A percentile compares a stretch with the other conserved stretches of the same genome.
These are phyloP conservation scores for Peromyscus aztecus DNA, from an alignment of 2,797 vertebrate genomes.

Conservation along the genomic window DNA sequence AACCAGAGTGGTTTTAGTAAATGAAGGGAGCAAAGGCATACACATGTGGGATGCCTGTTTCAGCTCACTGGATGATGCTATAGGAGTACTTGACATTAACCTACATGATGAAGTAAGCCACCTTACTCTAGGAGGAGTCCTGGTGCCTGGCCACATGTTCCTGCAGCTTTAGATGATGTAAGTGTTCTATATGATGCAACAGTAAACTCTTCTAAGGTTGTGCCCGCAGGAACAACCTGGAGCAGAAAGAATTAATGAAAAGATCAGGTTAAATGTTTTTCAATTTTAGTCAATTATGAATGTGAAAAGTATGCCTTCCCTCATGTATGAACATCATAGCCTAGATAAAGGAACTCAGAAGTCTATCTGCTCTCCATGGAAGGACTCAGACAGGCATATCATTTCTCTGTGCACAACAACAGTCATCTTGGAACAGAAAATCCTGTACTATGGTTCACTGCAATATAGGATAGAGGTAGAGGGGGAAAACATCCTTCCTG, in stretches of 20 bases:
- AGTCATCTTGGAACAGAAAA: background rate
- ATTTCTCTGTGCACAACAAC: background rate
- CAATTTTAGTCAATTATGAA: background rate
- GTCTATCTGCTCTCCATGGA: background rate
- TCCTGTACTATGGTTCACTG: background rate
- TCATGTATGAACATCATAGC: background rate
- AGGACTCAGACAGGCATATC: background rate
- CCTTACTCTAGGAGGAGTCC: background rate
- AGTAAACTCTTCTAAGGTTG: background rate
- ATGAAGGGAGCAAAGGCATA: background rate
- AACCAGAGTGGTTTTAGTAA: background rate
- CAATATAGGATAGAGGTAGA: background rate
- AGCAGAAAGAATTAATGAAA: background rate
- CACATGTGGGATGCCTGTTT: background rate
- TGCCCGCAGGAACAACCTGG: background rate
- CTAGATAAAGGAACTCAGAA: background rate
- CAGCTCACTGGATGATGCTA: accelerated
- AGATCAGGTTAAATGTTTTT: background rate
- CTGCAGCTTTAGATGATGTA: background rate
- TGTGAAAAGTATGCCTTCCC: background rate
- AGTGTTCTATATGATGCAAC: background rate
- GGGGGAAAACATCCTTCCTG: accelerated
- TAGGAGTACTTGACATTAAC: background rate
- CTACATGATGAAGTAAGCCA: background rate
- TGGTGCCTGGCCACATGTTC: background rate